Base-by-base conservation (phyloP, 2,113 vertebrate species). In the Cricetomys ansorgei region DNA sequence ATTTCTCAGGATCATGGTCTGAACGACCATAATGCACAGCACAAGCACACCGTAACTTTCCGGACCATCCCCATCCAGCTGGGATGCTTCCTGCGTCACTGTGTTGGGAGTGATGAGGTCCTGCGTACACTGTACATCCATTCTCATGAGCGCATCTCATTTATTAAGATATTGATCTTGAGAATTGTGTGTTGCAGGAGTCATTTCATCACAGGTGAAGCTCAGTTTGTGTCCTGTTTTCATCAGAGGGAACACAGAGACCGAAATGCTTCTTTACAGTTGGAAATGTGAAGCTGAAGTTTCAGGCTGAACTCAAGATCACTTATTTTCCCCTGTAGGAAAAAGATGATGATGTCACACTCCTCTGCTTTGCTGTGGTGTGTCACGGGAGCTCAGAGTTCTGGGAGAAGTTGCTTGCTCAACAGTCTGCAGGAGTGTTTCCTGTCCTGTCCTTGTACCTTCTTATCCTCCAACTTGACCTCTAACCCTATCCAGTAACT, bases 161-260 rank as follows among this genome's bases (percentile, higher is more conserved):
- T 95, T 92, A 43, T 45, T 69, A 64, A 95, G 95, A 84, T 77
- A 75, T 45, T 64, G 34, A 29, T 70, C 50, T 43, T 79, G 55
- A 43, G 72, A 77, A 85, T 48, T 43, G 16, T 37, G 10, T 34
- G 15, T 1, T 21, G 17, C n/a, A 40, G 81, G 81, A 94, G 73
- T 13, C 43, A 40, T 64, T 80, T 92, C 81, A n/a, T 69, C 57
- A 43, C 31, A 27, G 64, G n/a, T 77, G 55, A 62, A 40, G 43
- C 5, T 43, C 13, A 27, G 55, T 34, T 48, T 87, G 53, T 19
- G 16, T 17, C 64, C 90, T 96, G 77, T 89, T 81, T 91, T 95
- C 65, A 87, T 94, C 64, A 50, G 23, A 69, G 19, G 45, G n/a
- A 11, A 12, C 7, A 50, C 29, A 53, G 84, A 87, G 34, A 79